Conservation (phyloP, 2,113 vertebrate genomes). For the Cyphomyrus discorhynchus region DNA sequence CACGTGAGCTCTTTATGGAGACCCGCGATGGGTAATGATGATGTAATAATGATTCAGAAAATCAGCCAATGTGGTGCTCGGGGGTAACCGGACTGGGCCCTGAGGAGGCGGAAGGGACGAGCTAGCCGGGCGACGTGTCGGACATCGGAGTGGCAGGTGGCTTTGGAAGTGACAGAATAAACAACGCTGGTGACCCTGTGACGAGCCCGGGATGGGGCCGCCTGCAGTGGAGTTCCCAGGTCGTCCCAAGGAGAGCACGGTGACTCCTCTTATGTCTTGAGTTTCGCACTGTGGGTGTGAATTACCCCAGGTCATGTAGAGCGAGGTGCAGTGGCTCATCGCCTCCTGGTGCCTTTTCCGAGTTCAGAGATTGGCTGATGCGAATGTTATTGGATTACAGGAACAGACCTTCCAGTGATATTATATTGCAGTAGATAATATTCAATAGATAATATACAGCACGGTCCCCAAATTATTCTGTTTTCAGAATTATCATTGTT, state of each 20-base stretch:
- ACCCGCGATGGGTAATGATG: not conserved
- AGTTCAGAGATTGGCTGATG: not conserved
- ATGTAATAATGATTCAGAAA: not conserved
- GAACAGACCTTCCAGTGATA: not conserved
- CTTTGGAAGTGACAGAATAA: not conserved
- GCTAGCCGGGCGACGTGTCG: not conserved
- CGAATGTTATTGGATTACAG: not conserved
- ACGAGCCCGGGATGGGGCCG: not conserved
- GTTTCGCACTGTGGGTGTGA: not conserved
- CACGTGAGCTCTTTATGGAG: not conserved
- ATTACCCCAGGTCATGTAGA: not conserved
- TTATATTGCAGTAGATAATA: not conserved
- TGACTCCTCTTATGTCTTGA: not conserved
- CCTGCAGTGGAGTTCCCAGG: not conserved
- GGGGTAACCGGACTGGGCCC: not conserved
- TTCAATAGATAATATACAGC: not conserved
- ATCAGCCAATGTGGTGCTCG: not conserved
- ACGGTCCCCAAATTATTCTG: not conserved
- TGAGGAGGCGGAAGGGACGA: not conserved
- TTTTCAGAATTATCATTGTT: not conserved
- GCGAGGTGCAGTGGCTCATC: rapidly evolving
- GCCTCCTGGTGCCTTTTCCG: not conserved
- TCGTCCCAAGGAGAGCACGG: not conserved
- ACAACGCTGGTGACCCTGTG: not conserved
- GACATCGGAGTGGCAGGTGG: not conserved